Evolutionary conservation across 2,888 invertebrate genomes (phyloP), one percentile per base, ranked within the genome.

Genomic region (Macaria notata): DNA sequence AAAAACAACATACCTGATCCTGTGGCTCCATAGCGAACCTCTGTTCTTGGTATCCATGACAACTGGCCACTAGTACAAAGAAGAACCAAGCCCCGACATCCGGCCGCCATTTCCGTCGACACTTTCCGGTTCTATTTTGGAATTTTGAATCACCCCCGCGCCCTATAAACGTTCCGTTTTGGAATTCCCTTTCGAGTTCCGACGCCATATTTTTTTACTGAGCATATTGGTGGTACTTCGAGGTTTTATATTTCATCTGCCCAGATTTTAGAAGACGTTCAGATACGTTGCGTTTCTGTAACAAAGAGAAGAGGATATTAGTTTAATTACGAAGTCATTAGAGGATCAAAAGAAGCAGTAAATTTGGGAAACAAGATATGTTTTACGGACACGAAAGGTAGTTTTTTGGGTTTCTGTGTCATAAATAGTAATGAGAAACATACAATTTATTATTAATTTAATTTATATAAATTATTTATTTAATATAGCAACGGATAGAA

Each of bases 11-110:
- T 53, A 88, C 88, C 86, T 89, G 95, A 92, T 98, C 97, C 83
- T 95, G 95, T 3, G 98, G 98, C 79, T 98, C 96, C 93, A 96
- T 96, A 39, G 96, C 96, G 84, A 98, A 98, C 83, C 95, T 94
- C 88, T 98, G 98, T 75, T 94, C 94, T 61, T 83, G 82, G 71
- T 78, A 78, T 71, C 90, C 78, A 87, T 86, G 69, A 78, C 86
- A 81, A 78, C 84, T 75, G 76, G 77, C 71, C 66, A 83, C 68
- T 71, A 86, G 67, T 61, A 74, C 70, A 63, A 79, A 73, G 71
- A 88, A 76, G 71, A 85, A 76, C 78, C 74, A 74, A 71, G 81
- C 71, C 69, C 78, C 75, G 68, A 77, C 83, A 75, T 85, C 82
- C 86, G 81, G 75, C 69, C 64, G 69, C 77, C 76, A 79, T 78